Evolutionary conservation across 2,113 vertebrate genomes (phyloP).

Genomic region (Gasterosteus nipponicus): DNA sequence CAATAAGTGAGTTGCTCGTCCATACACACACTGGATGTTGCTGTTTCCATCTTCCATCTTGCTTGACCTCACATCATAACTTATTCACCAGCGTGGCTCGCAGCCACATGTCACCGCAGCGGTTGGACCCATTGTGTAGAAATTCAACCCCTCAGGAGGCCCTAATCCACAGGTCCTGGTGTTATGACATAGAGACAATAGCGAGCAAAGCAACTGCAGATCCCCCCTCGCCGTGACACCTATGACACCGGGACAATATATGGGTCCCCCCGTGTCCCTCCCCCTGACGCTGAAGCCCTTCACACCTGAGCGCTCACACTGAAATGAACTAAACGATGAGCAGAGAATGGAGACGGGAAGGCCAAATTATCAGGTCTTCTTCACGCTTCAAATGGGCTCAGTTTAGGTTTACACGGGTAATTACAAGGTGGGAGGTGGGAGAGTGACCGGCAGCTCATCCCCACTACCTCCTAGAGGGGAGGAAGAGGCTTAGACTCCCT

Average conservation of each 20-base stretch:
- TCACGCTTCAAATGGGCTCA: slow-evolving; percentile 32
- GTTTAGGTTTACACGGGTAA: slow-evolving; percentile 46
- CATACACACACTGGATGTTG: background rate
- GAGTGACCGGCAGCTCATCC: slow-evolving; percentile 46
- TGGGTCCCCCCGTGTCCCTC: background rate
- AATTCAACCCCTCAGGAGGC: slow-evolving; percentile 51
- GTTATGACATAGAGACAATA: slow-evolving; percentile 62
- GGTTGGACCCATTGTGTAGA: slow-evolving; percentile 55
- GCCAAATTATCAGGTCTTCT: slow-evolving; percentile 37
- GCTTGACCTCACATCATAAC: slow-evolving; percentile 44
- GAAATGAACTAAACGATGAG: slow-evolving; percentile 39
- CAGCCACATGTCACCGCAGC: slow-evolving; percentile 58
- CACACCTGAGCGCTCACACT: slow-evolving; percentile 59
- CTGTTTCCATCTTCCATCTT: slow-evolving; percentile 28
- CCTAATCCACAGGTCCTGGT: slow-evolving; percentile 66
- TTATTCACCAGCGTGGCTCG: slow-evolving; percentile 64
- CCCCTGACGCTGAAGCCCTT: slow-evolving; percentile 48
- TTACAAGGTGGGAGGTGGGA: slow-evolving; percentile 49
- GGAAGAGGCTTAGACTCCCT: background rate
- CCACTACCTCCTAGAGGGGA: background rate
- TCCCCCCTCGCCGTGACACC: slow-evolving; percentile 47
- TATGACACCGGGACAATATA: slow-evolving; percentile 62
- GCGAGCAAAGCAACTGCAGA: slow-evolving; percentile 56
- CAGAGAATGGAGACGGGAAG: slow-evolving; percentile 27
- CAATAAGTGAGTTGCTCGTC: no score